These are phyloP conservation scores for Nipponia nippon DNA, from an alignment of 2,113 vertebrate genomes.

Conservation along the genomic window DNA sequence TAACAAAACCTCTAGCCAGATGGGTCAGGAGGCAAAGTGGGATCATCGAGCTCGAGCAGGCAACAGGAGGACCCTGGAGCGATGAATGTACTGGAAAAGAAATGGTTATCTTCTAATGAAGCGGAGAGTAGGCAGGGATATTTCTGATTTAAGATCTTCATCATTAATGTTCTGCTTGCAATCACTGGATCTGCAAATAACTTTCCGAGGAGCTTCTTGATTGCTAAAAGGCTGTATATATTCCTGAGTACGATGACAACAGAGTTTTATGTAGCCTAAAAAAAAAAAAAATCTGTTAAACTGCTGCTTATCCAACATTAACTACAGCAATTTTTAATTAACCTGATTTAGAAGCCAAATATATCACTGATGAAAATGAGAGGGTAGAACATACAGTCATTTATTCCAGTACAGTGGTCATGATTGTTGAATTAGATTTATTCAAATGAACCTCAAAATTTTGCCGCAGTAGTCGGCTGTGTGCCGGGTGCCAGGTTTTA, in stretches of 20 bases:
- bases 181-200: slow-evolving; percentile 33
- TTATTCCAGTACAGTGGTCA: slow-evolving; percentile 52
- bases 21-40: background rate
- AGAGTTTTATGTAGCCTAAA: background rate
- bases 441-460: slow-evolving; percentile 3
- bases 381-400: slow-evolving; percentile 44
- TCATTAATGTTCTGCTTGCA: slow-evolving; percentile 3
- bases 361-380: slow-evolving; percentile 59
- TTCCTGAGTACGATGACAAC: background rate
- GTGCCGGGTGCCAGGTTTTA: background rate
- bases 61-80: fast-evolving
- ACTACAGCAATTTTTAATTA: slow-evolving; percentile 65
- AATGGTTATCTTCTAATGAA: background rate
- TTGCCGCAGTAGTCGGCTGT: background rate
- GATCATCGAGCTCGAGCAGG: background rate
- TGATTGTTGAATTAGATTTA: slow-evolving; percentile 22
- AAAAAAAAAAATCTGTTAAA: background rate
- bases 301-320: slow-evolving; percentile 40
- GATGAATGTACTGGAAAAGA: background rate
- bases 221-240: background rate
- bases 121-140: background rate
- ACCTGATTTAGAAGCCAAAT: slow-evolving; percentile 61
- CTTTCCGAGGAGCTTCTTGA: background rate
- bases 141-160: background rate
- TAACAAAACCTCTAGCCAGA: background rate